Conservation (phyloP, 2,113 vertebrate genomes). For the Thomomys bottae region DNA sequence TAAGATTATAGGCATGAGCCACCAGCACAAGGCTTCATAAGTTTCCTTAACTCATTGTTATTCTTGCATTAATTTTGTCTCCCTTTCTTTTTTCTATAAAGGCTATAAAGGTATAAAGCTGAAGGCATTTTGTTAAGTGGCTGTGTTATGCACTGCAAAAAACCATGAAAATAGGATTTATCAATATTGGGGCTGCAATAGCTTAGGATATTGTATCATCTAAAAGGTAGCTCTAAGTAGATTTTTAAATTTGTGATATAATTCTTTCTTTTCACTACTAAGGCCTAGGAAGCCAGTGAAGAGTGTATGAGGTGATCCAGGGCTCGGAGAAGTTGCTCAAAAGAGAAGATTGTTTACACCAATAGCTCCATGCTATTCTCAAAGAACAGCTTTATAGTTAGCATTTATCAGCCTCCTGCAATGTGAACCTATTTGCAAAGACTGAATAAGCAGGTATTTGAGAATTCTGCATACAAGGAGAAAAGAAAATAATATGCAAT, state of each 20-base stretch:
- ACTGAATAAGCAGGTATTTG: not conserved
- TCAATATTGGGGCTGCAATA: too few species aligned
- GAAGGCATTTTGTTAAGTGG: not conserved
- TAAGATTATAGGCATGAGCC: too few species aligned
- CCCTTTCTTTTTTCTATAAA: not conserved
- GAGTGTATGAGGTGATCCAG: not conserved
- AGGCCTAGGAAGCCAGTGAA: not conserved
- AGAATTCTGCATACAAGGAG: not conserved
- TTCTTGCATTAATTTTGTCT: not conserved
- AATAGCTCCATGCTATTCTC: not conserved
- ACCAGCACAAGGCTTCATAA: too few species aligned
- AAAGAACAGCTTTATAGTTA: not conserved
- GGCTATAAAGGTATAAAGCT: not conserved
- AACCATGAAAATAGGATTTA: not conserved
- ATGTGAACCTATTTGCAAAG: constrained; percentile 27
- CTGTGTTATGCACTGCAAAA: not conserved
- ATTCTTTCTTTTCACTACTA: not conserved
- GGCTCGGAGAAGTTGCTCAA: not conserved
- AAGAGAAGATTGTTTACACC: constrained; percentile 24
- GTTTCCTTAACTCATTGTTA: not conserved
- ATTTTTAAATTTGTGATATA: not conserved
- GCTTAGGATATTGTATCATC: not conserved
- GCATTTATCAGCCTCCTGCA: constrained; percentile 4
- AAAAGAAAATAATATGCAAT: not conserved
- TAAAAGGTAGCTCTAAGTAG: not conserved